Percentiles rank a stretch among this genome's conserved stretches.
Evolutionary conservation across 30 jellyfish, hydroid and myxozoan genomes (phyloP).

Genomic region (Nemopilema nomurai): DNA sequence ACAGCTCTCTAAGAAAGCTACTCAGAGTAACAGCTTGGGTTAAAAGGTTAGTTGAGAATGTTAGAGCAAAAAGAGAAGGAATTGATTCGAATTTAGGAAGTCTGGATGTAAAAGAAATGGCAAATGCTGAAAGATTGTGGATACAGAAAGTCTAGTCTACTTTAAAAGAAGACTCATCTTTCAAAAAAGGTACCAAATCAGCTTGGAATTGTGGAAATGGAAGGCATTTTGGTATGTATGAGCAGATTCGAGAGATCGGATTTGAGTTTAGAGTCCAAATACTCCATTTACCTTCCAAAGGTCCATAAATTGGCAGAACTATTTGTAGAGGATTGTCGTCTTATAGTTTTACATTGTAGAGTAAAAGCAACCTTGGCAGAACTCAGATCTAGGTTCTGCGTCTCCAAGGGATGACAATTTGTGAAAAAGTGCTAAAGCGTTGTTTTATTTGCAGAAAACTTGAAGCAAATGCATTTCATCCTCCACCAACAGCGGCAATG

Average conservation of each 20-base stretch:
- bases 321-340: background rate
- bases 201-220: too few species aligned
- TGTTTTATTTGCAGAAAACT: conserved; percentile 12
- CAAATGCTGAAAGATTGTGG: too few species aligned
- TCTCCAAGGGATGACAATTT: conserved; percentile 12
- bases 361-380: conserved; percentile 11
- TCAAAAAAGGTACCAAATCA: too few species aligned
- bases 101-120: too few species aligned
- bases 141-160: too few species aligned
- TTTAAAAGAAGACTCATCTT: too few species aligned
- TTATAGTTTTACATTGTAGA: background rate
- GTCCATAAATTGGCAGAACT: background rate
- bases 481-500: conserved; percentile 7
- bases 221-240: too few species aligned
- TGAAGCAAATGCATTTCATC: background rate
- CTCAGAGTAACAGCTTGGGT: conserved; percentile 48
- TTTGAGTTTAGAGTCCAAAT: too few species aligned
- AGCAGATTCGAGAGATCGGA: too few species aligned
- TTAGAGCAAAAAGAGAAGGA: conserved; percentile 8
- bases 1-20: conserved; percentile 2
- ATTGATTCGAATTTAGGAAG: too few species aligned
- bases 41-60: conserved; percentile 28
- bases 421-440: background rate
- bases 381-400: background rate
- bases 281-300: background rate